These are phyloP conservation scores for Nautilus pompilius DNA, from an alignment of 1,140 invertebrate species.

Conservation along the genomic window DNA sequence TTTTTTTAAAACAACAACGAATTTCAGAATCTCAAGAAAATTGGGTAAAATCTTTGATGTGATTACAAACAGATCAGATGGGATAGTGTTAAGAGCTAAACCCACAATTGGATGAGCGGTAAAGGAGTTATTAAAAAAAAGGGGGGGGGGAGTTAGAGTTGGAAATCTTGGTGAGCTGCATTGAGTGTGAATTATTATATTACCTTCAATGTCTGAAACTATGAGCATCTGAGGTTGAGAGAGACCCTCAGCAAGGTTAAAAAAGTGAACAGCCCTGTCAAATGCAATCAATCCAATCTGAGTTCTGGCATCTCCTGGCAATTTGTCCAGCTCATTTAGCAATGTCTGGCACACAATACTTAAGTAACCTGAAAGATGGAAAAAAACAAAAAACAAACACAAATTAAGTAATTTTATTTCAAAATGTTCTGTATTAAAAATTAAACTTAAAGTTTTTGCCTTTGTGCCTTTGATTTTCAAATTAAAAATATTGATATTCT, in stretches of 20 bases:
- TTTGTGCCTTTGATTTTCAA: too few relatives aligned
- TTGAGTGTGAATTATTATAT: constrained; percentile 33
- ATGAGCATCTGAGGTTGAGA: constrained; percentile 87
- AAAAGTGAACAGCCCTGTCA: constrained; percentile 91
- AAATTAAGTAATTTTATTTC: not conserved
- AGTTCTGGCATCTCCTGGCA: constrained; percentile 91
- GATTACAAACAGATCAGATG: too few relatives aligned
- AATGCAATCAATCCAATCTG: constrained; percentile 93
- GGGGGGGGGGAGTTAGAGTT: too few relatives aligned
- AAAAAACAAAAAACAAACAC: constrained; percentile 1
- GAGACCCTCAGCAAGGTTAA: constrained; percentile 81
- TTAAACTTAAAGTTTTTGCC: too few relatives aligned
- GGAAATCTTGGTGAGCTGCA: too few relatives aligned
- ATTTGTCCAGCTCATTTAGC: constrained; percentile 74
- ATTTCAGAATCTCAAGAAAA: too few relatives aligned
- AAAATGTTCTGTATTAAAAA: constrained; percentile 18
- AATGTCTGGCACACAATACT: constrained; percentile 79
- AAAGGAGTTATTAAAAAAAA: too few relatives aligned
- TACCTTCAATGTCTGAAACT: constrained; percentile 88
- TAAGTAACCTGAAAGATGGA: constrained; percentile 69
- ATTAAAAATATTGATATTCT: too few relatives aligned
- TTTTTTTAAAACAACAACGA: too few relatives aligned
- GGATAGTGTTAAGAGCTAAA: too few relatives aligned
- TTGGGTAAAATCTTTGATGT: too few relatives aligned
- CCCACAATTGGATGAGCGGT: too few relatives aligned